phyloP scores from a whole-genome alignment of 2,888 invertebrate genomes.

The Phengaris alcon region DNA sequence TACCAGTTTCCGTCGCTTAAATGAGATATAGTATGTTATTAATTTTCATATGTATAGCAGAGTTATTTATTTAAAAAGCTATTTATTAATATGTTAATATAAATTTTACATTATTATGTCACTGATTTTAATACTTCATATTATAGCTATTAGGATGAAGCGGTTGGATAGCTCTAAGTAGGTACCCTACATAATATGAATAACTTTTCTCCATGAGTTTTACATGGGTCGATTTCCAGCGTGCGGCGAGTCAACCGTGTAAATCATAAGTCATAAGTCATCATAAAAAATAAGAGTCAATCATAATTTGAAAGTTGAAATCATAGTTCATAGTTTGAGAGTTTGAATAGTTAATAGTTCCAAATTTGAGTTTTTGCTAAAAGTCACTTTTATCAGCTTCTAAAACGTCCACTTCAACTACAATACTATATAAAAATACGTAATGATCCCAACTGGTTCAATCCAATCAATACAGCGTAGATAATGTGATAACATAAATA shows the following conservation, averaged over 20 bases:
- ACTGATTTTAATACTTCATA: background rate
- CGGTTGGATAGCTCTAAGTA: background rate
- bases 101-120: background rate
- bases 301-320: too few relatives aligned
- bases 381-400: background rate
- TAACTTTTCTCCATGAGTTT: background rate
- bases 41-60: background rate
- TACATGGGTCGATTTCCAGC: too few relatives aligned
- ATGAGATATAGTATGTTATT: background rate
- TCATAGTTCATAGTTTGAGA: too few relatives aligned
- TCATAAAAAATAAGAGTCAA: too few relatives aligned
- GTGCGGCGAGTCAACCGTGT: too few relatives aligned
- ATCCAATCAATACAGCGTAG: too few relatives aligned
- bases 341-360: background rate
- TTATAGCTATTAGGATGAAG: background rate
- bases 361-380: background rate
- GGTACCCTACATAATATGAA: background rate
- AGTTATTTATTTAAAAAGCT: background rate
- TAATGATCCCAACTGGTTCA: too few relatives aligned
- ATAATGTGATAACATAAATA: too few relatives aligned
- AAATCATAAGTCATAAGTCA: too few relatives aligned
- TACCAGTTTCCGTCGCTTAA: conserved; percentile 30
- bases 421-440: too few relatives aligned
- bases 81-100: conserved; percentile 8
- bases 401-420: too few relatives aligned